These are phyloP conservation scores for Cyclopterus lumpus DNA, from an alignment of 2,797 vertebrate genomes.

Conservation along the genomic window DNA sequence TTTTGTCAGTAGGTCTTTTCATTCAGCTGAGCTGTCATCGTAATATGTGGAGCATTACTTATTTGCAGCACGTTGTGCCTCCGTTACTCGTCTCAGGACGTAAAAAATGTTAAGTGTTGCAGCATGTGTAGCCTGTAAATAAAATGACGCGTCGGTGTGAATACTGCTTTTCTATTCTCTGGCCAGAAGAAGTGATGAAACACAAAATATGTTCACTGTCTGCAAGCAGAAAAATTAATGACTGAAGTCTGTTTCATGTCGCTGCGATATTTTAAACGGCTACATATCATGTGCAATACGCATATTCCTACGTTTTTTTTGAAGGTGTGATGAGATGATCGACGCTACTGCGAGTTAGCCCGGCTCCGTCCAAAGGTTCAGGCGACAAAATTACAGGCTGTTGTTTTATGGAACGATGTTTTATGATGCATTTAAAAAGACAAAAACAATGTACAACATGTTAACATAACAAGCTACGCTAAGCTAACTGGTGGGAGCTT, in stretches of 20 bases:
- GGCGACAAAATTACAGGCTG: not conserved
- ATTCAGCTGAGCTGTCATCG: constrained; percentile 31
- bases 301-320: not conserved
- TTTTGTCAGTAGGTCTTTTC: constrained; percentile 32
- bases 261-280: not conserved
- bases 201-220: not conserved
- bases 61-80: constrained; percentile 35
- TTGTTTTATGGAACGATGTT: not conserved
- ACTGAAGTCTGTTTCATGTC: not conserved
- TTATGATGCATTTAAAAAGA: too few species aligned
- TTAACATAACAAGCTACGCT: not conserved
- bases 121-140: constrained; percentile 14
- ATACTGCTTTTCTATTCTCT: constrained; percentile 7
- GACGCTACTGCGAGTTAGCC: not conserved
- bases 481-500: not conserved
- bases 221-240: not conserved
- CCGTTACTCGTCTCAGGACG: constrained; percentile 2
- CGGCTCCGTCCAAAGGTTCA: not conserved
- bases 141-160: constrained; percentile 7
- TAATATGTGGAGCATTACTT: constrained; percentile 34
- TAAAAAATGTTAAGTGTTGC: constrained; percentile 1
- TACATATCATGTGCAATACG: not conserved
- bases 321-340: not conserved
- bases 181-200: constrained; percentile 1
- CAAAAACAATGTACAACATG: not conserved